phyloP scores from a whole-genome alignment of 2,797 vertebrate species.

The Octomys mimax region DNA sequence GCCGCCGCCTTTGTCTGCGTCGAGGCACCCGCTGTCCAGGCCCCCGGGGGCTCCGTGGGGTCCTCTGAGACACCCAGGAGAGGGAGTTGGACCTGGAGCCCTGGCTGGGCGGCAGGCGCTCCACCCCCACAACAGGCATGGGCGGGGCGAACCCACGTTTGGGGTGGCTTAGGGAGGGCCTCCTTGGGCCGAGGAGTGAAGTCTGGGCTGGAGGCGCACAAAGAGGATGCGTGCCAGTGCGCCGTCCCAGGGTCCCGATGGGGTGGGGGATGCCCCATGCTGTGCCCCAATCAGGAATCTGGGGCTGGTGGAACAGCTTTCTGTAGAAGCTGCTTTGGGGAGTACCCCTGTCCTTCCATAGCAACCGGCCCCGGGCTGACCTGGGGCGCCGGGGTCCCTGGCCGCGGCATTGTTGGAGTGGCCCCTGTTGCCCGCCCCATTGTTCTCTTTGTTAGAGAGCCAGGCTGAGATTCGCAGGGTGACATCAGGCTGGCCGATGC shows the following conservation, averaged over 20 bases:
- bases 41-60: background rate
- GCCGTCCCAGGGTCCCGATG: background rate
- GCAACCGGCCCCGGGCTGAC: background rate
- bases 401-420: conserved; percentile 48
- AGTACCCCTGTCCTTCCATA: background rate
- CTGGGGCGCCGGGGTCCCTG: background rate
- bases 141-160: background rate
- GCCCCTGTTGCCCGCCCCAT: conserved; percentile 89
- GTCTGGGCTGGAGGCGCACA: background rate
- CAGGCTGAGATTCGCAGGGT: conserved; percentile 94
- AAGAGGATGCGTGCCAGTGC: background rate
- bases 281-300: background rate
- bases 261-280: background rate
- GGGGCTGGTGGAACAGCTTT: background rate
- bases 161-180: background rate
- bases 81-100: background rate
- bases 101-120: background rate
- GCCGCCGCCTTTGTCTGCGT: conserved; percentile 71
- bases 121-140: background rate
- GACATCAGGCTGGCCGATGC: conserved; percentile 94
- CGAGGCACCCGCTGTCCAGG: background rate
- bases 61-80: background rate
- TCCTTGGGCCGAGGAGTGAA: background rate
- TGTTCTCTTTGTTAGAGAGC: conserved; percentile 99
- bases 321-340: background rate